Conservation (phyloP, 2,113 vertebrate species). For the Corythoichthys intestinalis region DNA sequence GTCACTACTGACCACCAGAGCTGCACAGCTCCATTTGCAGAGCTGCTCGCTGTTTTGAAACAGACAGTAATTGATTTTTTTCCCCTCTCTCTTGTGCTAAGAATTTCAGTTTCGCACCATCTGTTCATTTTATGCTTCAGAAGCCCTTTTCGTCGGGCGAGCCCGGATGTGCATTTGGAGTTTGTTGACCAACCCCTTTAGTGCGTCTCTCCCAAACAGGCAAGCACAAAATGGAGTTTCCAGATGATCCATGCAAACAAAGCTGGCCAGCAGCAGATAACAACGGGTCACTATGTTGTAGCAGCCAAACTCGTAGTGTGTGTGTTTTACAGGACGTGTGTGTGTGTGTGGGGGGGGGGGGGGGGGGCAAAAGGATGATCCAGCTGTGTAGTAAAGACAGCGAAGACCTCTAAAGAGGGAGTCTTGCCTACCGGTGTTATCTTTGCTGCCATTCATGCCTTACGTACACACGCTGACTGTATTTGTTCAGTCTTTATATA, state of each 20-base stretch:
- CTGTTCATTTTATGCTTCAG: conserved; percentile 50
- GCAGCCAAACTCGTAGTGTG: conserved; percentile 21
- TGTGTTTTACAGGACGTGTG: conserved; percentile 31
- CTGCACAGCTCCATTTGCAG: conserved; percentile 26
- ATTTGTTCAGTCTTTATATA: conserved; percentile 6
- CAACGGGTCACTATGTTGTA: conserved; percentile 53
- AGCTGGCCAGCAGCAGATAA: conserved; percentile 61
- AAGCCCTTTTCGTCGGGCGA: conserved; percentile 14
- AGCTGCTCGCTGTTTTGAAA: conserved; percentile 47
- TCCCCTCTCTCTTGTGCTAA: conserved; percentile 13
- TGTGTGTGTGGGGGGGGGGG: conserved; percentile 20
- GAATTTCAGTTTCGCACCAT: conserved; percentile 47
- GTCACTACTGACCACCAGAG: conserved; percentile 22
- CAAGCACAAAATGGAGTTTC: conserved; percentile 47
- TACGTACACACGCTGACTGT: conserved; percentile 25
- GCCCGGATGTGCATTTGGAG: conserved; percentile 41
- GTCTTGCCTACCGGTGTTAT: conserved; percentile 33
- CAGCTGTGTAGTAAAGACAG: conserved; percentile 47
- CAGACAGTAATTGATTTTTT: conserved; percentile 52
- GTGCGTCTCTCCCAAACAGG: conserved; percentile 31
- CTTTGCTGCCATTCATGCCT: conserved; percentile 34
- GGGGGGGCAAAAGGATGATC: conserved; percentile 60
- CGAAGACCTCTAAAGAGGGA: conserved; percentile 40
- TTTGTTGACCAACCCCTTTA: conserved; percentile 43
- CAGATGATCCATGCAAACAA: conserved; percentile 60